A percentile compares a stretch with the other conserved stretches of the same genome.
Evolutionary conservation across 2,888 invertebrate species (phyloP).

Genomic region (Lacanobia oleracea): DNA sequence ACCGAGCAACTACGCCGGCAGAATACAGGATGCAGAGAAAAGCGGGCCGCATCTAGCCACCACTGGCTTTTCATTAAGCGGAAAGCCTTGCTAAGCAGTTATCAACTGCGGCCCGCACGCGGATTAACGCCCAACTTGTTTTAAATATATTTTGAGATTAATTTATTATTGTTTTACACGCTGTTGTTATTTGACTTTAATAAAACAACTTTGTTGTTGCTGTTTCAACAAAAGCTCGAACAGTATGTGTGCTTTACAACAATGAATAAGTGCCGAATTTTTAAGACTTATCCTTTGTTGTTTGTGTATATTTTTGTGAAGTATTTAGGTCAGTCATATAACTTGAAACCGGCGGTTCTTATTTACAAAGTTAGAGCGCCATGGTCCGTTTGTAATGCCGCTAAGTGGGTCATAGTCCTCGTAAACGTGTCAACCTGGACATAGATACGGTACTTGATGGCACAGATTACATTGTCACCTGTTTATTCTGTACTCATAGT

Average conservation of each 20-base stretch:
- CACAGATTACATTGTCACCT: conserved; percentile 46
- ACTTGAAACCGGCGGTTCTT: conserved; percentile 38
- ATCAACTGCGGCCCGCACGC: conserved; percentile 55
- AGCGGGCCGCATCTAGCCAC: conserved; percentile 42
- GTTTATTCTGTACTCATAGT: conserved; percentile 26
- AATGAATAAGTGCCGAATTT: conserved; percentile 27
- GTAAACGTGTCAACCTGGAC: conserved; percentile 49
- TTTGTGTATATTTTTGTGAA: conserved; percentile 28
- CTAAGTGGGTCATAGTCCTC: conserved; percentile 50
- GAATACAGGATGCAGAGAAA: conserved; percentile 54
- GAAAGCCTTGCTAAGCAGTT: conserved; percentile 68
- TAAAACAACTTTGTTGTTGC: conserved; percentile 35
- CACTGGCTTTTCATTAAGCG: conserved; percentile 68
- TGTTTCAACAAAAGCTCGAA: conserved; percentile 32
- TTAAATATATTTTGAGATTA: conserved; percentile 55
- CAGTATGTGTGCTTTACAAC: conserved; percentile 24
- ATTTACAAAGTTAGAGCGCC: conserved; percentile 45
- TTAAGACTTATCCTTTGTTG: conserved; percentile 38
- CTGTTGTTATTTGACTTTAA: conserved; percentile 38
- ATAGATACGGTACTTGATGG: conserved; percentile 24
- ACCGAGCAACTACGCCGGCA: conserved; percentile 40
- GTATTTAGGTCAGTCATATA: conserved; percentile 47
- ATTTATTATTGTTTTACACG: conserved; percentile 37
- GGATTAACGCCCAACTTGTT: conserved; percentile 62
- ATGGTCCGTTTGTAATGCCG: conserved; percentile 43